A percentile compares a stretch with the other conserved stretches of the same genome.
Conservation (phyloP, 2,113 vertebrate species). For the Aptenodytes patagonicus region DNA sequence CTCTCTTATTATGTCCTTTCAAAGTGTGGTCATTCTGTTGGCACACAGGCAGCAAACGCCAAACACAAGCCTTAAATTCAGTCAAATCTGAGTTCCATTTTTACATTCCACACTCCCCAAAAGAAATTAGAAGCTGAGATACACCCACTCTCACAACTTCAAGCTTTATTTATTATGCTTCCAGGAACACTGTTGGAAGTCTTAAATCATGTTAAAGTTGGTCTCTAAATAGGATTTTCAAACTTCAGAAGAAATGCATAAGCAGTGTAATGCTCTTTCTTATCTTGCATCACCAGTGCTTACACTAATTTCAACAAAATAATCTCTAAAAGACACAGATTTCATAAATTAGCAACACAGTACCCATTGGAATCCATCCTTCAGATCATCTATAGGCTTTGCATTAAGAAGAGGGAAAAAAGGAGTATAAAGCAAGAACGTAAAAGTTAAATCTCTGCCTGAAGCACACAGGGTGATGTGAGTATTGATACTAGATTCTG, state of each 20-base stretch:
- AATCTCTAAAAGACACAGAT: constrained; percentile 67
- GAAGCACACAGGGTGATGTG: constrained; percentile 21
- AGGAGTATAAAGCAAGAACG: constrained; percentile 5
- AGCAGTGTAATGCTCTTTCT: constrained; percentile 55
- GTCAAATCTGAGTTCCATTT: not conserved
- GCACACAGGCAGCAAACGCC: not conserved
- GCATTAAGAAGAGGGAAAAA: not conserved
- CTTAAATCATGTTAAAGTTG: constrained; percentile 55
- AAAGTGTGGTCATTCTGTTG: not conserved
- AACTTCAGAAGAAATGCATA: constrained; percentile 57
- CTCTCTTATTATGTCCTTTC: not conserved
- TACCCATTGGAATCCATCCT: not conserved
- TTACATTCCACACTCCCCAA: not conserved
- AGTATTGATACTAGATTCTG: constrained; percentile 21
- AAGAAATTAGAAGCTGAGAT: not conserved
- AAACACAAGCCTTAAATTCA: not conserved
- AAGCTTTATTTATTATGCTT: constrained; percentile 22
- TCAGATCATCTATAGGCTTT: constrained; percentile 47
- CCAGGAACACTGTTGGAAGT: constrained; percentile 42
- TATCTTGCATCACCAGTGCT: constrained; percentile 70
- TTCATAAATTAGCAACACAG: constrained; percentile 57
- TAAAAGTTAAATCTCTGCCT: constrained; percentile 53
- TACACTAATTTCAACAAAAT: constrained; percentile 68
- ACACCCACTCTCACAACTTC: not conserved
- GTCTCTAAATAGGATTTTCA: constrained; percentile 62